Evolutionary conservation across 1,140 invertebrate genomes (phyloP).

Genomic region (Heliconius eleuchia): DNA sequence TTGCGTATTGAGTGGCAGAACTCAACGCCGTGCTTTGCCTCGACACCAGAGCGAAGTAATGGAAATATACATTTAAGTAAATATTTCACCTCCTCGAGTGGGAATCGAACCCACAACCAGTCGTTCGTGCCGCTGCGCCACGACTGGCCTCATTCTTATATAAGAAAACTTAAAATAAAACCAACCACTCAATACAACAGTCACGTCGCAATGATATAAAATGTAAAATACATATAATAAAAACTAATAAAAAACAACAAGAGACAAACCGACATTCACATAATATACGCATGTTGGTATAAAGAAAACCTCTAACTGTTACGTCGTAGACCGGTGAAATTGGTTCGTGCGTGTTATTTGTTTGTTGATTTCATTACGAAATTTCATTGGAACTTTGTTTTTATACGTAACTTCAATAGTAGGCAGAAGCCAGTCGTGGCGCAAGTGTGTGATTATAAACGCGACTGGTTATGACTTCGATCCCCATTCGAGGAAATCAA

Average conservation of each 20-base stretch:
- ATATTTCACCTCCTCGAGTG: no score
- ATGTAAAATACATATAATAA: neutral
- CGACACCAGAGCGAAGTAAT: no score
- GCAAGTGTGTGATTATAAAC: no score
- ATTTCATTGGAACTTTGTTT: neutral
- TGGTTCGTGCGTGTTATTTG: neutral
- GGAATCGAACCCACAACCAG: no score
- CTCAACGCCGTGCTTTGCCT: no score
- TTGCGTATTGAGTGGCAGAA: no score
- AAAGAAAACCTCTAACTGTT: neutral
- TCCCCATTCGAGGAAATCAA: no score
- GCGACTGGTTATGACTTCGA: no score
- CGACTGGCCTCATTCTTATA: no score
- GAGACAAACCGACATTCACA: neutral
- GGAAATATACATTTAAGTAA: no score
- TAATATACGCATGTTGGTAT: neutral
- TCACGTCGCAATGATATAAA: neutral
- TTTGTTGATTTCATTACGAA: slow-evolving; percentile 22
- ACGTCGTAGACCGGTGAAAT: slow-evolving; percentile 10
- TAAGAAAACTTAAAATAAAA: neutral
- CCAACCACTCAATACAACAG: neutral
- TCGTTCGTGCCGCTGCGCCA: no score
- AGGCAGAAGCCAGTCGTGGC: neutral
- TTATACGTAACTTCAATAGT: neutral
- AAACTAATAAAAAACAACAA: neutral